Evolutionary conservation across 1,140 invertebrate genomes (phyloP).

Genomic region (Drosophila bocki): DNA sequence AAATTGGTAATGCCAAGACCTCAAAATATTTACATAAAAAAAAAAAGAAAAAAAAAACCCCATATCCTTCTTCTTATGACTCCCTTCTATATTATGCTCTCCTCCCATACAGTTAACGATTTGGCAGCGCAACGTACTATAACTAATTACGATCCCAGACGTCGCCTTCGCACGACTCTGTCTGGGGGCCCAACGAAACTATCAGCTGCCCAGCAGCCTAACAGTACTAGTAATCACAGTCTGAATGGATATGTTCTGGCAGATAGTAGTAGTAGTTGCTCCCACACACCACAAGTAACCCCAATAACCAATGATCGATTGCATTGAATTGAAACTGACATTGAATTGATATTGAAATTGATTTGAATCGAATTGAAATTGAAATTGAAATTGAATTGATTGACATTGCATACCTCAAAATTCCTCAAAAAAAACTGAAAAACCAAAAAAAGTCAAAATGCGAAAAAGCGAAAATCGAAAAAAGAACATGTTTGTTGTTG

Average conservation of each 20-base stretch:
- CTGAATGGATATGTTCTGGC: slow-evolving; percentile 78
- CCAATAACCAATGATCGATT: slow-evolving; percentile 61
- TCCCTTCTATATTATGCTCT: slow-evolving; percentile 81
- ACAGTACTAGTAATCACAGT: slow-evolving; percentile 45
- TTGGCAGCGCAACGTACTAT: slow-evolving; percentile 81
- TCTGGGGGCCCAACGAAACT: slow-evolving; percentile 74
- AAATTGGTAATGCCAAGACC: slow-evolving; percentile 61
- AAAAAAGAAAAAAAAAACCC: slow-evolving; percentile 19
- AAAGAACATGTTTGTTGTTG: slow-evolving; percentile 69
- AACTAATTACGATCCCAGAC: slow-evolving; percentile 83
- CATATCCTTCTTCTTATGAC: slow-evolving; percentile 65
- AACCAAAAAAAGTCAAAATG: slow-evolving; percentile 14
- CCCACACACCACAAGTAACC: slow-evolving; percentile 44
- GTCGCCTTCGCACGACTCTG: slow-evolving; percentile 79
- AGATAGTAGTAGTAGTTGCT: slow-evolving; percentile 79
- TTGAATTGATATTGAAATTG: slow-evolving; percentile 12
- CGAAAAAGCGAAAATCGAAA: slow-evolving; percentile 18
- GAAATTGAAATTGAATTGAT: slow-evolving; percentile 37
- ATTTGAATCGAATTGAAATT: slow-evolving; percentile 28
- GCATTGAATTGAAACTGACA: slow-evolving; percentile 29
- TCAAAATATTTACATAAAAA: slow-evolving; percentile 19
- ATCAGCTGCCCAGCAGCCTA: slow-evolving; percentile 57
- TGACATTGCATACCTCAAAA: slow-evolving; percentile 51
- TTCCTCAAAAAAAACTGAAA: slow-evolving; percentile 15
- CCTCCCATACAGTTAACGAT: slow-evolving; percentile 83